A percentile compares a stretch with the other conserved stretches of the same genome.
Evolutionary conservation across 2,113 vertebrate species (phyloP).

Genomic region (Cyanistes caeruleus): DNA sequence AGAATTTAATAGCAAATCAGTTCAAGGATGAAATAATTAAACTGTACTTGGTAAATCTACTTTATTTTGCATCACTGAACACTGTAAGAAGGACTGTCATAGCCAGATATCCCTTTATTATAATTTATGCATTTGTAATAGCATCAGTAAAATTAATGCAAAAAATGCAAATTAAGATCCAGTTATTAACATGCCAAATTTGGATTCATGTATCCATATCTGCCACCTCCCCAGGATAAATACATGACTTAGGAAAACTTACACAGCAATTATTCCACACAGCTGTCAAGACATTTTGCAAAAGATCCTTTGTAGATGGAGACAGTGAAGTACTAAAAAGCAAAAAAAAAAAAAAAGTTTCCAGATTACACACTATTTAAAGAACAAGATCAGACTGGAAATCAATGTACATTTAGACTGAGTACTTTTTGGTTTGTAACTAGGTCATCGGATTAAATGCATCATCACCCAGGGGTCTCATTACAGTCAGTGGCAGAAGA

Average conservation of each 20-base stretch:
- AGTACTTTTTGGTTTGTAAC: not conserved
- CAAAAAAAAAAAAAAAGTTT: not conserved
- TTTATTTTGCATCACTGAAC: not conserved
- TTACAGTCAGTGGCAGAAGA: not conserved
- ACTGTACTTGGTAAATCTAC: not conserved
- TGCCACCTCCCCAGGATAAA: not conserved
- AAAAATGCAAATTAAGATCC: not conserved
- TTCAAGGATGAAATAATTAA: not conserved
- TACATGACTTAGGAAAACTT: not conserved
- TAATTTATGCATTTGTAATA: not conserved
- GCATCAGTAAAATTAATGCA: not conserved
- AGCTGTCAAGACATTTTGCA: slow-evolving; percentile 1
- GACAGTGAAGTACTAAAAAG: not conserved
- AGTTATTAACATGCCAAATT: not conserved
- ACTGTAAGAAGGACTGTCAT: not conserved
- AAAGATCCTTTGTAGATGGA: not conserved
- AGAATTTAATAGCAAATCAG: not conserved
- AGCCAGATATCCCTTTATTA: not conserved
- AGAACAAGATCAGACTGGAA: not conserved
- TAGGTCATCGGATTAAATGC: not conserved
- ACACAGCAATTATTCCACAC: not conserved
- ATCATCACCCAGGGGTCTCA: not conserved
- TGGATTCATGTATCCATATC: not conserved
- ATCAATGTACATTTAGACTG: not conserved
- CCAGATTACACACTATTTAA: not conserved